Evolutionary conservation across 2,113 vertebrate genomes (phyloP).

Genomic region (Dasyprocta punctata): DNA sequence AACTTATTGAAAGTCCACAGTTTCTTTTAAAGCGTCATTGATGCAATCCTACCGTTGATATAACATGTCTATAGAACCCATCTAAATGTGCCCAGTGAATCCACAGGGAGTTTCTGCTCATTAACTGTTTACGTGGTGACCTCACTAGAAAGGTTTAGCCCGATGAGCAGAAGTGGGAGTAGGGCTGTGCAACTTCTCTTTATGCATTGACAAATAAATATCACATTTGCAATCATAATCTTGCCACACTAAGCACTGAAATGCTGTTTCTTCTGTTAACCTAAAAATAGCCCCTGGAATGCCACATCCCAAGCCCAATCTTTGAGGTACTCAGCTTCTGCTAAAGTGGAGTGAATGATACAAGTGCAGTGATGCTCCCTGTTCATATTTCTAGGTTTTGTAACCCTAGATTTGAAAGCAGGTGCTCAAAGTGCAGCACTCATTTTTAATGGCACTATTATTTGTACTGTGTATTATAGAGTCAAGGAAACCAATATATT

Average conservation of each 20-base stretch:
- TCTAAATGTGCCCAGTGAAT: conserved; percentile 82
- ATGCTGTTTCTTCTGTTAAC: conserved; percentile 46
- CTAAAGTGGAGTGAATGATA: conserved; percentile 7
- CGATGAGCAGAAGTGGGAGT: conserved; percentile 65
- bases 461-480: conserved; percentile 73
- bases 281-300: background rate
- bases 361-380: background rate
- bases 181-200: conserved; percentile 11
- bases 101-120: conserved; percentile 81
- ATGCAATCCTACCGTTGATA: conserved; percentile 73
- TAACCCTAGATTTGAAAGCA: conserved; percentile 57
- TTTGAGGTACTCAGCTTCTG: background rate
- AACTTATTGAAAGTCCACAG: conserved; percentile 76
- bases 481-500: conserved; percentile 75
- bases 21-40: conserved; percentile 76
- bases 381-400: conserved; percentile 64
- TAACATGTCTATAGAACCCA: conserved; percentile 76
- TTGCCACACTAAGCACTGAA: conserved; percentile 49
- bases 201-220: conserved; percentile 73
- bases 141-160: conserved; percentile 75
- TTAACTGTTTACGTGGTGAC: conserved; percentile 86
- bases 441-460: conserved; percentile 71
- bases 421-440: conserved; percentile 59
- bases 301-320: background rate
- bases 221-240: conserved; percentile 64